phyloP scores from a whole-genome alignment of 2,797 vertebrate species.

The Myotis pilosus region DNA sequence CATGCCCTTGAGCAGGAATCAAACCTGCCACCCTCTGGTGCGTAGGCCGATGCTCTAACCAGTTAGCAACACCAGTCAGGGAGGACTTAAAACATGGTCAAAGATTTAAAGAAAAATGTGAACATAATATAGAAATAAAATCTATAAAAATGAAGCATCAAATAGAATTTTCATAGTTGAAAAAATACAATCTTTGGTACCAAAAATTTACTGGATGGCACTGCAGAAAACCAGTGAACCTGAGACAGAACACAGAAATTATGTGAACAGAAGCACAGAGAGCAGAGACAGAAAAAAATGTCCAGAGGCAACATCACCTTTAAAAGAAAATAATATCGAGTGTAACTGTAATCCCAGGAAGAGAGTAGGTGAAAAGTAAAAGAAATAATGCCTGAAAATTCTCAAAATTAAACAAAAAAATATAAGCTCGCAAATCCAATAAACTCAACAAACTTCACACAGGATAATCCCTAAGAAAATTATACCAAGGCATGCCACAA shows the following conservation, averaged over 20 bases:
- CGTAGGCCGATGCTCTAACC: too few relatives aligned
- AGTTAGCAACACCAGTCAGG: too few relatives aligned
- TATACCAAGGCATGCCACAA: neutral
- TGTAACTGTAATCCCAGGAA: neutral
- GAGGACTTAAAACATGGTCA: neutral
- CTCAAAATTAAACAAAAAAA: neutral
- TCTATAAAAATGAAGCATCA: neutral
- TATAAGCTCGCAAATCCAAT: neutral
- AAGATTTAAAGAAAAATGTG: neutral
- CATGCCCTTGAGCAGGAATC: too few relatives aligned
- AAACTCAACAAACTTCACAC: neutral
- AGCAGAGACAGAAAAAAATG: neutral
- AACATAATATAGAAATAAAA: neutral
- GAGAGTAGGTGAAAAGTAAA: neutral
- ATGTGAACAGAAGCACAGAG: neutral
- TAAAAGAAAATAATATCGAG: neutral
- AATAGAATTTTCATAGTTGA: constrained; percentile 9
- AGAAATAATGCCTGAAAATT: neutral
- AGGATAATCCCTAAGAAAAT: neutral
- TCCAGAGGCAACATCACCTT: neutral
- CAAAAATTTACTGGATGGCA: neutral
- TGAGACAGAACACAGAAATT: neutral
- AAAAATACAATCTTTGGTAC: neutral
- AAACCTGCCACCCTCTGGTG: too few relatives aligned
- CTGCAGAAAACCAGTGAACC: neutral